Evolutionary conservation across 2,888 invertebrate species (phyloP), one percentile per base, ranked within the genome.

Genomic region (Craniophora ligustri): DNA sequence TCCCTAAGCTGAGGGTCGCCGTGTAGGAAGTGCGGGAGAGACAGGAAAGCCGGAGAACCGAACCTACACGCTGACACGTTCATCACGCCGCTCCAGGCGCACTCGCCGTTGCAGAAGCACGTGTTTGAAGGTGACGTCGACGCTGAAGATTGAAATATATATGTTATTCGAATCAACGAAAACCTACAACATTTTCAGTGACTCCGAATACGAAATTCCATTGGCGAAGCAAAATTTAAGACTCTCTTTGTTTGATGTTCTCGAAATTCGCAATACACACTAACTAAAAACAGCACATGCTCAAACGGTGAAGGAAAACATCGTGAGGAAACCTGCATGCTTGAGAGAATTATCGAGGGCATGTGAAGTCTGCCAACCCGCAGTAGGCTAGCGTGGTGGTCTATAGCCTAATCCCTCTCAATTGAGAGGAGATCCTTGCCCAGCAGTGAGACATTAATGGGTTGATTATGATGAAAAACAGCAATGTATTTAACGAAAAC

Each of bases 21-120:
- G 72, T 96, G 94, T 78, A 96, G 94, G 86, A 97, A 98, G 88
- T 98, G 98, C 0, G 98, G 98, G 69, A 97, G 94, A 0, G 98
- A 97, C 67, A 97, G 95, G 81, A 97, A 97, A 0, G 96, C 96
- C 0, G 98, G 98, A 0, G 97, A 96, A 5, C 96, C 97, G 77
- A 94, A 96, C 45, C 97, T 95, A 71, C 97, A 97, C 0, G 96
- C 91, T 0, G 97, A 96, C n/a, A 97, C 95, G 86, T 97, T 97
- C 85, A 97, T 93, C 19, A 96, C 94, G 0, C 97, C 97, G 1
- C 95, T 94, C 58, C 97, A 97, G 11, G 94, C 92, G 80, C 97
- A 97, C 49, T 95, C 94, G 0, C 96, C 97, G 47, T 94, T 94
- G 80, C 97, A 97, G 86, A 94, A 97, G 73, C 97, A 97, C 16